Conservation (phyloP, 2,797 vertebrate genomes). For the Alosa sapidissima region DNA sequence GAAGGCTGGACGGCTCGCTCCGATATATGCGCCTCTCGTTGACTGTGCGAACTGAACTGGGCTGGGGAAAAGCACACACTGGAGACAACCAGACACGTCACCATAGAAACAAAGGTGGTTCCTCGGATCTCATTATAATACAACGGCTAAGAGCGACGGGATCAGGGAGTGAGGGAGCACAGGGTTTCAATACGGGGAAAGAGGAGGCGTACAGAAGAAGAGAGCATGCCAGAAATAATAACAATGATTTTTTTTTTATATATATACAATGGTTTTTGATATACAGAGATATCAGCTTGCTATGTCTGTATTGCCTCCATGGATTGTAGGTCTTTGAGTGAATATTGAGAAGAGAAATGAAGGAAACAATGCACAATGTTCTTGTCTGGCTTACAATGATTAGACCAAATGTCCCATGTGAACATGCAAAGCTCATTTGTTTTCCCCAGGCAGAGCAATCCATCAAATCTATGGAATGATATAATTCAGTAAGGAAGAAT, state of each 20-base stretch:
- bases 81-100: constrained; percentile 67
- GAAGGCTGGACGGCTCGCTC: constrained; percentile 5
- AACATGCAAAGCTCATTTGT: background rate
- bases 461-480: background rate
- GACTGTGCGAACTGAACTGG: background rate
- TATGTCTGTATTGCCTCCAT: background rate
- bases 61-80: constrained; percentile 52
- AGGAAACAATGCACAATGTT: background rate
- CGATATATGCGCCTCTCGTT: background rate
- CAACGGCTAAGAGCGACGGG: constrained; percentile 54
- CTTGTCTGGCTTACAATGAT: background rate
- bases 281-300: background rate
- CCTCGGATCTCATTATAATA: constrained; percentile 65
- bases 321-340: background rate
- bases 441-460: background rate
- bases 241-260: background rate
- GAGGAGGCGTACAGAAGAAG: background rate
- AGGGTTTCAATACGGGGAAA: constrained; percentile 27
- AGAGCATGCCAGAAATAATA: constrained; percentile 11
- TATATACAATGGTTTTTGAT: background rate
- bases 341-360: background rate
- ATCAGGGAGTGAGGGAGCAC: constrained; percentile 20
- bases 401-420: background rate
- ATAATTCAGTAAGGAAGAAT: background rate
- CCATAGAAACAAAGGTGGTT: constrained; percentile 83